Conservation (phyloP, 2,113 vertebrate species). For the Xiphophorus maculatus region DNA sequence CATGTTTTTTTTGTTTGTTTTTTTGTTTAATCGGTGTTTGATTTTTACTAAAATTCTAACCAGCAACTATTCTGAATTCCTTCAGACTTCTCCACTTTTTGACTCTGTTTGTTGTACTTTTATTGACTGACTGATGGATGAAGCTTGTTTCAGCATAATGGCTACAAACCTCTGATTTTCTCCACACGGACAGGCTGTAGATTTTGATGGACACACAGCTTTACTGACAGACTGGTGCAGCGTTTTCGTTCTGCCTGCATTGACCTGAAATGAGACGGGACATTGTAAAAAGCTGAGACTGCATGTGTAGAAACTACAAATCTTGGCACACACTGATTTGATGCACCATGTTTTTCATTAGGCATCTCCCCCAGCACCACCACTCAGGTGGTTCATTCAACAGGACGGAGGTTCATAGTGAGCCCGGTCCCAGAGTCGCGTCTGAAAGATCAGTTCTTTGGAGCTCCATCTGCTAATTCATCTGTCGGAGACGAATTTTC, state of each 20-base stretch:
- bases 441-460: slow-evolving; percentile 87
- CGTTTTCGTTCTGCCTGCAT: neutral
- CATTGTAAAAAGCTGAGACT: neutral
- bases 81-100: no score
- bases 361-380: slow-evolving; percentile 85
- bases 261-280: neutral
- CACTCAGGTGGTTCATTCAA: slow-evolving; percentile 95
- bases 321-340: no score
- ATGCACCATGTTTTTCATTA: slow-evolving; percentile 19
- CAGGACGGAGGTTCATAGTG: slow-evolving; percentile 94
- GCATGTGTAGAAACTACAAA: no score
- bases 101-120: neutral
- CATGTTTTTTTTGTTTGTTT: no score
- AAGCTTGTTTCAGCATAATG: neutral
- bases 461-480: slow-evolving; percentile 67
- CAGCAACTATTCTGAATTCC: no score
- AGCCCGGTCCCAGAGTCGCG: slow-evolving; percentile 95
- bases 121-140: neutral
- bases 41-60: no score
- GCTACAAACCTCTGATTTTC: neutral
- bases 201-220: neutral
- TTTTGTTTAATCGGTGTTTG: no score
- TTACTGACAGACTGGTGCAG: neutral
- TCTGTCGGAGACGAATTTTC: slow-evolving; percentile 79
- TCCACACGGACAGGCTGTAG: neutral